Conservation (phyloP, 1,140 invertebrate species). For the Glossosoma conforme region DNA sequence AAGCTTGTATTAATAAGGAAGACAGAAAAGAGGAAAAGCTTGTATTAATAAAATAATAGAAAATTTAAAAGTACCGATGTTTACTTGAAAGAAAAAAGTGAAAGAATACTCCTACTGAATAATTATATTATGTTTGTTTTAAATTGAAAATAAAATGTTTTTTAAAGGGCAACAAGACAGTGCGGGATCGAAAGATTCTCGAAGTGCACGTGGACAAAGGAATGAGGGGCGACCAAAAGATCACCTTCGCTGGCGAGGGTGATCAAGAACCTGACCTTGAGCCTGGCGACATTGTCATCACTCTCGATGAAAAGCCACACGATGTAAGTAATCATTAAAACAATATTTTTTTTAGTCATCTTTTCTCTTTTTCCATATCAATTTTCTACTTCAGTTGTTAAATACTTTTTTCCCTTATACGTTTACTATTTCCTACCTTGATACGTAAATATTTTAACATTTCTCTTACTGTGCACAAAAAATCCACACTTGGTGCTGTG, state of each 20-base stretch:
- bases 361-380: constrained; percentile 9
- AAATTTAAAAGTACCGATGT: no score
- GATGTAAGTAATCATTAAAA: constrained; percentile 39
- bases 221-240: constrained; percentile 96
- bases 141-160: constrained; percentile 3
- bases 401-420: constrained; percentile 13
- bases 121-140: no score
- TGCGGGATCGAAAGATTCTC: constrained; percentile 89
- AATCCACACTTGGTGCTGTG: no score
- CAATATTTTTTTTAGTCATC: constrained; percentile 13
- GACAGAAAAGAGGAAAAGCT: no score
- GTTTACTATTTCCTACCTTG: no score
- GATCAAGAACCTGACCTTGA: constrained; percentile 95
- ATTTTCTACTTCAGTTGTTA: constrained; percentile 5
- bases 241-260: constrained; percentile 91
- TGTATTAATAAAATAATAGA: background rate
- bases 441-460: no score
- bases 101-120: no score
- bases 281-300: constrained; percentile 93
- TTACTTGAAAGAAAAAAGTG: no score
- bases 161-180: constrained; percentile 74
- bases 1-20: background rate
- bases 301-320: constrained; percentile 96
- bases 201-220: constrained; percentile 98
- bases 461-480: no score